Conservation (phyloP, 1,140 invertebrate genomes). For the Nylanderia fulva region DNA sequence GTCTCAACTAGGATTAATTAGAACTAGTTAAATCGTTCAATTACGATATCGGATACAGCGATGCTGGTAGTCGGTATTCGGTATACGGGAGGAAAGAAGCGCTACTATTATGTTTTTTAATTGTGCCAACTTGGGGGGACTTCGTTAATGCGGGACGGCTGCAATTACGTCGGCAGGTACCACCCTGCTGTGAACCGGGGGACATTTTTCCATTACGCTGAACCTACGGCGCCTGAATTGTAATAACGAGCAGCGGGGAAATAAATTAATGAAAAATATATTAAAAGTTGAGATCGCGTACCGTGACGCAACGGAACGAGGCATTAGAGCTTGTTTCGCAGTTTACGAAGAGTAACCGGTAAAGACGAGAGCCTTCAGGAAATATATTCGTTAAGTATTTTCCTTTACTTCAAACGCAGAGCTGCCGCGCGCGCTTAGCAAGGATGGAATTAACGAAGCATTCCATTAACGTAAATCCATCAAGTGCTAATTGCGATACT, state of each 20-base stretch:
- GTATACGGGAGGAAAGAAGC: slow-evolving; percentile 7
- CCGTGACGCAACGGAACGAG: slow-evolving; percentile 44
- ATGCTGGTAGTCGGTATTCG: neutral
- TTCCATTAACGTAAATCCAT: slow-evolving; percentile 51
- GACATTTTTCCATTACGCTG: slow-evolving; percentile 60
- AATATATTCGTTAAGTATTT: slow-evolving; percentile 57
- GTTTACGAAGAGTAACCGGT: slow-evolving; percentile 53
- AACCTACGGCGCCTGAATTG: slow-evolving; percentile 57
- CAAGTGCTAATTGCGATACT: slow-evolving; percentile 28
- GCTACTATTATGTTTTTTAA: slow-evolving; percentile 62
- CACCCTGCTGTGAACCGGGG: slow-evolving; percentile 51
- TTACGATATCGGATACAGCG: neutral
- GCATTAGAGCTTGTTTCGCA: slow-evolving; percentile 58
- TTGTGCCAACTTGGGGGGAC: slow-evolving; percentile 58
- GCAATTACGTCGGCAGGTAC: slow-evolving; percentile 59
- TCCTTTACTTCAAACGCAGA: slow-evolving; percentile 51
- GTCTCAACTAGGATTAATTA: slow-evolving; percentile 31
- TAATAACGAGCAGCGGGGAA: slow-evolving; percentile 59
- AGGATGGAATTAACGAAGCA: slow-evolving; percentile 35
- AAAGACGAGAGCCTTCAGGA: slow-evolving; percentile 44
- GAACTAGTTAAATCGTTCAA: slow-evolving; percentile 41
- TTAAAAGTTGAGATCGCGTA: slow-evolving; percentile 58
- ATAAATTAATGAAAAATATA: slow-evolving; percentile 63
- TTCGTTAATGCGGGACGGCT: slow-evolving; percentile 62
- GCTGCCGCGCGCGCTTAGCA: neutral